Evolutionary conservation across 1,140 invertebrate species (phyloP), one percentile per base, ranked within the genome.

Genomic region (Bombus pyrosoma): DNA sequence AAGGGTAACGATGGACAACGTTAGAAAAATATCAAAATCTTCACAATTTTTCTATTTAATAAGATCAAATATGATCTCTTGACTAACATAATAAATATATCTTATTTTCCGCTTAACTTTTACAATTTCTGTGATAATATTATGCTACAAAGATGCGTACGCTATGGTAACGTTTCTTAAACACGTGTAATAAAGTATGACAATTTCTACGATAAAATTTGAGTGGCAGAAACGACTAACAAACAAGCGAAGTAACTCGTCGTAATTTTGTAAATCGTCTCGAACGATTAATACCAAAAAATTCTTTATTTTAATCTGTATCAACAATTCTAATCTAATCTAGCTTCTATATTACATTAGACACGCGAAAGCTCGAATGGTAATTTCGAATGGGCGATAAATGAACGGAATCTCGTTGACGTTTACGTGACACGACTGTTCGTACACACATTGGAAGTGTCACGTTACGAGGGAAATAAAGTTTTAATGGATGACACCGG

Each of bases 401-500:
- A 25, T n/a, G 34, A n/a, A 41, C 4, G 53, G 68, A 15, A 47
- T 57, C 39, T 41, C 25, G 10, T 62, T 32, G n/a, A 28, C 28
- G 59, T 62, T 32, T 28, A 53, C 47, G 25, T 22, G 64, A 43
- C 39, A 3, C 41, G 22, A 34, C 28, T 43, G 77, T 47, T 47
- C 28, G 41, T 18, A 78, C 69, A 28, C 37, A 22, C 18, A 32
- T 10, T 47, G n/a, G n/a, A 77, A 32, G 64, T 34, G 37, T 78
- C 64, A 37, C 53, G 64, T 77, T n/a, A 59, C 41, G 66, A 18
- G 28, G 25, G 77, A 53, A 80, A 80, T 72, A 80, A 85, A 85
- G 66, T 85, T 85, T 80, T 80, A 85, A 85, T 80, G 77, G 68
- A n/a, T 32, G 76, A 69, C 47, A 18, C 64, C 53, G 22, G 1